Evolutionary conservation across 1,140 invertebrate genomes (phyloP), one percentile per base, ranked within the genome.

Genomic region (Sitodiplosis mosellana): DNA sequence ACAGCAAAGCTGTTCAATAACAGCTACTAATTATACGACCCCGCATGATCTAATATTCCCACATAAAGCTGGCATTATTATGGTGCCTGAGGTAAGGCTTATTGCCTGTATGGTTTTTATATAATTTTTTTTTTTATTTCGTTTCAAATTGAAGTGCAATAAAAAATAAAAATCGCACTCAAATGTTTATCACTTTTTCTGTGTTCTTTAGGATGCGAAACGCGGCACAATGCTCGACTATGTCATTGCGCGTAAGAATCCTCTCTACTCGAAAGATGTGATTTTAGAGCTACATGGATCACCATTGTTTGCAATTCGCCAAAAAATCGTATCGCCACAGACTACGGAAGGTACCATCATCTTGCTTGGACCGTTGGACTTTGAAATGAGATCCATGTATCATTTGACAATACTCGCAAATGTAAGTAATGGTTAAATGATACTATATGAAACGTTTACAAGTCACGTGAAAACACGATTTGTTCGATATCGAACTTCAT

Each of bases 371-470:
- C 73, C 77, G 52, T 64, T 90, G 47, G 87, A 90, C 66, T 90
- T 87, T 57, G 87, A 90, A 57, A 81, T 74, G 21, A 80, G 83
- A 64, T 82, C 83, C 43, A 82, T 87, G 72, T 85, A 87, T 62
- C 80, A 80, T 48, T 65, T 89, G 51, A 80, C 79, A 2, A 73
- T 89, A 53, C 75, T 85, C 46, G 85, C 84, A 15, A 79, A 83
- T 69, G 85, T 88, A 76, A 72, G 77, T 69, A 52, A 33, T 33
- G 7, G n/a, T n/a, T n/a, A n/a, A n/a, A n/a, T n/a, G n/a, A n/a
- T n/a, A n/a, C n/a, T n/a, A n/a, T n/a, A n/a, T n/a, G n/a, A n/a
- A n/a, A n/a, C n/a, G n/a, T n/a, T n/a, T n/a, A n/a, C n/a, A n/a
- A n/a, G n/a, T n/a, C n/a, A n/a, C n/a, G n/a, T n/a, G n/a, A n/a